Conservation (phyloP, 2,888 invertebrate species). For the Trissonchulus latispiculum region DNA sequence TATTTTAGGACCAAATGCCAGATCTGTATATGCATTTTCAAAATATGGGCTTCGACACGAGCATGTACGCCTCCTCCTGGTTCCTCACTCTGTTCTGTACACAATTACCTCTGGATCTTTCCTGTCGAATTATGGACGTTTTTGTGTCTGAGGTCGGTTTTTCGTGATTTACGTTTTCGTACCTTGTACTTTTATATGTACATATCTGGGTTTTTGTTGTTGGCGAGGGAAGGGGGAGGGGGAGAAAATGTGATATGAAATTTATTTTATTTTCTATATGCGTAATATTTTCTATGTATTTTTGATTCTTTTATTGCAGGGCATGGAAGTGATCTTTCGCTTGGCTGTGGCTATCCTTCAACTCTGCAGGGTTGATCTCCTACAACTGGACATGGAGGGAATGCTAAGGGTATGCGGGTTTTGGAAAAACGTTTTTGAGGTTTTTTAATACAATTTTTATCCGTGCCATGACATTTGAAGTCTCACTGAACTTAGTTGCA, state of each 20-base stretch:
- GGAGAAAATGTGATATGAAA: too few relatives aligned
- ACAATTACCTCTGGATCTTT: conserved; percentile 75
- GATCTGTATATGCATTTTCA: conserved; percentile 81
- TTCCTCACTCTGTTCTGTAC: conserved; percentile 97
- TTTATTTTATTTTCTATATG: too few relatives aligned
- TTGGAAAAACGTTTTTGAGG: too few relatives aligned
- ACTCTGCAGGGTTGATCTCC: conserved; percentile 76
- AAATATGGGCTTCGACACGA: conserved; percentile 71
- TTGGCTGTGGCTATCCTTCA: conserved; percentile 87
- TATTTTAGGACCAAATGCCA: conserved; percentile 69
- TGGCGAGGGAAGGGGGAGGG: too few relatives aligned
- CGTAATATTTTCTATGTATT: too few relatives aligned
- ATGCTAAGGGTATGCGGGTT: conserved; percentile 95
- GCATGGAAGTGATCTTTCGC: conserved; percentile 95
- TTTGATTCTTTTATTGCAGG: conserved; percentile 48
- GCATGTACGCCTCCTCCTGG: conserved; percentile 97
- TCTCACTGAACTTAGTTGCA: too few relatives aligned
- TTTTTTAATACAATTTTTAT: too few relatives aligned
- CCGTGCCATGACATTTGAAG: too few relatives aligned
- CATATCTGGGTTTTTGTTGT: too few relatives aligned
- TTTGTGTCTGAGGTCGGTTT: conserved; percentile 64
- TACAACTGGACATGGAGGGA: conserved; percentile 95
- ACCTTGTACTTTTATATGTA: too few relatives aligned
- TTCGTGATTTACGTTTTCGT: too few relatives aligned
- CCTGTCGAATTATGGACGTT: conserved; percentile 86